Conservation (phyloP, 2,113 vertebrate genomes). For the Urocitellus parryii region DNA sequence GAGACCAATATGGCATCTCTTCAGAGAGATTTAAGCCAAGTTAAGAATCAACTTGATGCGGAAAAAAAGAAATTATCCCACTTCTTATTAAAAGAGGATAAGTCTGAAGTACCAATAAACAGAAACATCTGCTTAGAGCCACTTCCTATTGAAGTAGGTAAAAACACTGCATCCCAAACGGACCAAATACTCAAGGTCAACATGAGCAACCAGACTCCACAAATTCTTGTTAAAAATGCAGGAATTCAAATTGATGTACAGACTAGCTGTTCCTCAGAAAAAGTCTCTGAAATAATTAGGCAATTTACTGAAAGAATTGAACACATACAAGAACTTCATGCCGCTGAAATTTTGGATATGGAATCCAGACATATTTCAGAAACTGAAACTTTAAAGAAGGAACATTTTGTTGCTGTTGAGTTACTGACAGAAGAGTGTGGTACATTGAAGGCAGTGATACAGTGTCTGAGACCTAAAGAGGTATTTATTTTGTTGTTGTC, state of each 20-base stretch:
- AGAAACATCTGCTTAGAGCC: conserved; percentile 69
- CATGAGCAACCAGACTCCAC: conserved; percentile 84
- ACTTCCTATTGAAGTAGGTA: conserved; percentile 82
- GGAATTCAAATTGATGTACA: conserved; percentile 89
- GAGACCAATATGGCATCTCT: conserved; percentile 89
- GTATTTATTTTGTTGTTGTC: conserved; percentile 67
- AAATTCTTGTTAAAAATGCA: conserved; percentile 81
- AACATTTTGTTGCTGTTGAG: conserved; percentile 87
- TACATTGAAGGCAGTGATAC: conserved; percentile 89
- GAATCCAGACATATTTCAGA: conserved; percentile 96
- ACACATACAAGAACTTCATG: conserved; percentile 96
- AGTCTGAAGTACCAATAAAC: conserved; percentile 76
- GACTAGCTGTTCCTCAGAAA: conserved; percentile 85
- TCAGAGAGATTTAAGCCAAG: conserved; percentile 89
- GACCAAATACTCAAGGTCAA: conserved; percentile 73
- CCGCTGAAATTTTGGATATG: conserved; percentile 97
- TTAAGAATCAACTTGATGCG: conserved; percentile 85
- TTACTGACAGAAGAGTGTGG: conserved; percentile 92
- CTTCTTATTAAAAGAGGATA: conserved; percentile 86
- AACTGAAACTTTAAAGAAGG: conserved; percentile 92
- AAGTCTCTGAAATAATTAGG: conserved; percentile 90
- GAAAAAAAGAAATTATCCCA: conserved; percentile 85
- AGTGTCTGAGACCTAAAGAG: conserved; percentile 88
- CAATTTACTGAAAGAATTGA: conserved; percentile 93
- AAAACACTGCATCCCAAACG: conserved; percentile 84